Base-by-base conservation (phyloP, 2,113 vertebrate species). In the Hystrix cristata region DNA sequence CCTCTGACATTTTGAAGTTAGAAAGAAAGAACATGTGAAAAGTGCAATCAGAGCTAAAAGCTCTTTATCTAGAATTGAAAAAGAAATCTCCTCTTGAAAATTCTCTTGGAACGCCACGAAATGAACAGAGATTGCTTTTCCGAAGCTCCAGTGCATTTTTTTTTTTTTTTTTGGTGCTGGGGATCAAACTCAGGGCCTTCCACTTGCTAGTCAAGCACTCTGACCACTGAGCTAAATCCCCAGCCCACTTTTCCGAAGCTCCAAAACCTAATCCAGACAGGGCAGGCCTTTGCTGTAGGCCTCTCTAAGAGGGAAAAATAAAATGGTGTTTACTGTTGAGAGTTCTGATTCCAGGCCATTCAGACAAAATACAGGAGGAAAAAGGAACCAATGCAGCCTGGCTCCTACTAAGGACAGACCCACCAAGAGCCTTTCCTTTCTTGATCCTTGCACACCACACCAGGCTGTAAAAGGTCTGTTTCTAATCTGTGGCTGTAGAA, bases 11-110 rank as follows among this genome's bases (percentile, higher is more conserved):
- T 78, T n/a, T 92, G 1, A 80, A 93, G 60, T 62, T 7, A 76
- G 72, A 79, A 90, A 92, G 23, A 89, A 94, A 91, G 21, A 90
- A 48, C 71, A 84, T 34, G 23, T 67, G 62, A 43, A 88, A 95
- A 91, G 43, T 51, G 5, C 29, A n/a, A n/a, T 7, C 78, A 71
- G 19, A 62, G 19, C 72, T 76, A 78, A 82, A 82, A 62, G 38
- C 53, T 51, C 8, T 59, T 60, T 71, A 69, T n/a, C 53, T 87
- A 83, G 25, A 21, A 62, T 57, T 83, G 15, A 11, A 46, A 71
- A 62, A 31, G 57, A n/a, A n/a, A n/a, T 27, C 19, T 25, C 60
- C 21, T 7, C 21, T 62, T 8, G 31, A 9, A 72, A 84, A 53
- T 2, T 62, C 53, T 88, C 51, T 78, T 78, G 46, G 64, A 59